Evolutionary conservation across 2,113 vertebrate species (phyloP).

Genomic region (Hippotragus niger): DNA sequence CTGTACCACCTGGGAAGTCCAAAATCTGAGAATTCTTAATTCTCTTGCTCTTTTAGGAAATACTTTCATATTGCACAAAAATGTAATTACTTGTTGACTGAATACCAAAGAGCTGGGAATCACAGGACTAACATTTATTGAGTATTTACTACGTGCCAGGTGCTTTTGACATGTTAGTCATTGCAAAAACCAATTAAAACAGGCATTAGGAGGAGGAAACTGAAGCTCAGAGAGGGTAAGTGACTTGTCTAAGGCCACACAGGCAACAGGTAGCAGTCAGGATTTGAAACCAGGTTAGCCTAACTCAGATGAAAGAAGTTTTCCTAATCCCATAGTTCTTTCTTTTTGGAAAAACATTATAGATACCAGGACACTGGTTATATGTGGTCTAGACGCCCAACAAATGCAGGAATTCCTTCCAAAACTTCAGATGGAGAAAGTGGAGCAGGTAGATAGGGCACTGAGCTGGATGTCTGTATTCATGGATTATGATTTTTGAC

Average conservation of each 20-base stretch:
- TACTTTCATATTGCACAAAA: not conserved
- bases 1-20: not conserved
- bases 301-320: not conserved
- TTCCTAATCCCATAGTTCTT: not conserved
- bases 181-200: not conserved
- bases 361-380: not conserved
- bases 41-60: not conserved
- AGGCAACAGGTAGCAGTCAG: not conserved
- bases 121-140: not conserved
- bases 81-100: not conserved
- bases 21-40: not conserved
- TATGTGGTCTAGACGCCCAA: not conserved
- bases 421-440: not conserved
- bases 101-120: not conserved
- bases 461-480: not conserved
- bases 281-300: not conserved
- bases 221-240: not conserved
- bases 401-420: not conserved
- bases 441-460: not conserved
- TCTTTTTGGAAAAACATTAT: not conserved
- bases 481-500: not conserved
- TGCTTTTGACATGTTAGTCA: not conserved
- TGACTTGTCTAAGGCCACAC: not conserved
- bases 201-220: not conserved
- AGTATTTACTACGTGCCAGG: not conserved